A percentile compares a stretch with the other conserved stretches of the same genome.
phyloP scores from a whole-genome alignment of 2,888 invertebrate species.

The Ophion costatus region DNA sequence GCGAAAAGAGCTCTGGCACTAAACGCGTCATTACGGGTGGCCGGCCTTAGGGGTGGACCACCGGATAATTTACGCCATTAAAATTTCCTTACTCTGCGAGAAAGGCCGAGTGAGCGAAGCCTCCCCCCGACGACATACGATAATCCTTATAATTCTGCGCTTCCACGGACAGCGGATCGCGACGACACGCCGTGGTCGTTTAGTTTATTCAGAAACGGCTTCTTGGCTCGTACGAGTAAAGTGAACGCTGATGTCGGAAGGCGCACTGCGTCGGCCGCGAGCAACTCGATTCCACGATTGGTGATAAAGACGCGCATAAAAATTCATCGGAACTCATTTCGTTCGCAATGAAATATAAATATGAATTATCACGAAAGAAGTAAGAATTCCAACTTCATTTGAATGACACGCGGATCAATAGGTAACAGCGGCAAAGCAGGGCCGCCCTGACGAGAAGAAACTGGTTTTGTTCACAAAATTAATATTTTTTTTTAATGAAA shows the following conservation, averaged over 20 bases:
- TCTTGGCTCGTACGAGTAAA: neutral
- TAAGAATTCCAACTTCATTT: neutral
- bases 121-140: conserved; percentile 50
- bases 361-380: neutral
- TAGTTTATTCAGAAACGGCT: conserved; percentile 39
- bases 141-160: conserved; percentile 62
- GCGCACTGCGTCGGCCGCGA: neutral
- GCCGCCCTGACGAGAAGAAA: no score
- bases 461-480: no score
- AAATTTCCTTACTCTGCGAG: conserved; percentile 66
- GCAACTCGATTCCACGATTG: neutral
- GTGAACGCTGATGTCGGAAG: neutral
- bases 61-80: conserved; percentile 73
- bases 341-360: neutral
- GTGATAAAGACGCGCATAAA: neutral
- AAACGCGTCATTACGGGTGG: conserved; percentile 75
- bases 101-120: conserved; percentile 27
- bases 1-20: conserved; percentile 63
- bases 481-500: no score
- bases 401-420: neutral
- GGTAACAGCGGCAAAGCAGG: no score
- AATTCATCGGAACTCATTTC: neutral
- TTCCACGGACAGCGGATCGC: conserved; percentile 29
- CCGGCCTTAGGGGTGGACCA: conserved; percentile 68
- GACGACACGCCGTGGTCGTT: conserved; percentile 42